phyloP scores from a whole-genome alignment of 2,888 invertebrate genomes.

The Coleophora deauratella region DNA sequence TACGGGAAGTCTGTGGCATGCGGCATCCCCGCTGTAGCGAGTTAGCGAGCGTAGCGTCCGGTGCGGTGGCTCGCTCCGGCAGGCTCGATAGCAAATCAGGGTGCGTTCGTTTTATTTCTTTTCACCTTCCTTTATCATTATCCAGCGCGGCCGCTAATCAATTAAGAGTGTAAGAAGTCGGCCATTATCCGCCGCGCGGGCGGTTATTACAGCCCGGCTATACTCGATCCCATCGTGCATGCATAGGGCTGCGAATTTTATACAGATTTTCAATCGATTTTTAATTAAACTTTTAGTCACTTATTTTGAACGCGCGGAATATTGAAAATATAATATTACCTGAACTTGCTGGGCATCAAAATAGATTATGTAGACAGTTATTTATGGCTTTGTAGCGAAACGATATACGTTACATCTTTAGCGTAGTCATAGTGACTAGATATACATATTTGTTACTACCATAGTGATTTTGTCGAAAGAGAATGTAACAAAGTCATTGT shows the following conservation, averaged over 20 bases:
- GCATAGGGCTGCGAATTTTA: constrained; percentile 70
- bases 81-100: constrained; percentile 60
- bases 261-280: constrained; percentile 58
- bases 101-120: constrained; percentile 67
- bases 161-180: constrained; percentile 74
- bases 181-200: constrained; percentile 69
- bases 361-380: not conserved
- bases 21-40: constrained; percentile 14
- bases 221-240: constrained; percentile 70
- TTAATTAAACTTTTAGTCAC: constrained; percentile 50
- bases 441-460: constrained; percentile 37
- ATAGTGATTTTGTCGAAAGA: constrained; percentile 59
- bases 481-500: constrained; percentile 63
- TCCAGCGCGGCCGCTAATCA: constrained; percentile 73
- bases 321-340: constrained; percentile 11
- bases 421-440: not conserved
- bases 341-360: not conserved
- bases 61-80: constrained; percentile 44
- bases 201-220: constrained; percentile 69
- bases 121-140: constrained; percentile 74
- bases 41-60: no score
- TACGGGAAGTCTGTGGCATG: constrained; percentile 8
- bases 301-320: constrained; percentile 31
- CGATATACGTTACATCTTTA: no score
- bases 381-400: no score